Evolutionary conservation across 2,113 vertebrate species (phyloP).

Genomic region (Thalassarche chlororhynchos): DNA sequence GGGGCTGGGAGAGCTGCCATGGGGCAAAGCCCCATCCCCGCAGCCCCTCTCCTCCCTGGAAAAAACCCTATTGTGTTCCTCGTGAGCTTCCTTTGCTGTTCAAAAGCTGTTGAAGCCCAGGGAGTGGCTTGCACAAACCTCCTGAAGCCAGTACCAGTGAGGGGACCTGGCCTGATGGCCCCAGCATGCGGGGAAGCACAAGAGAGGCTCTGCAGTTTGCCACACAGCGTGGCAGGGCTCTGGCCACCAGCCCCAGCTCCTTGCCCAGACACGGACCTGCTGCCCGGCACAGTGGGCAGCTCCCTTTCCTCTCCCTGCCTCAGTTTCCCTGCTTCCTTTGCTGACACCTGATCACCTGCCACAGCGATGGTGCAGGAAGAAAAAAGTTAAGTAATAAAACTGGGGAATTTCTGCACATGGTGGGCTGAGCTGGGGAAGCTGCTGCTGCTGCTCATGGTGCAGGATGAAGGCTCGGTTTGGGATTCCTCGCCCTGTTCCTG

Average conservation of each 20-base stretch:
- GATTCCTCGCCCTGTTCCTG: not conserved
- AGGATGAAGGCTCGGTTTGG: not conserved
- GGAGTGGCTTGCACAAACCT: not conserved
- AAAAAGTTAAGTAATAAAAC: not conserved
- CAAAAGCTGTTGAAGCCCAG: not conserved
- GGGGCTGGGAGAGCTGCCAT: fast-evolving
- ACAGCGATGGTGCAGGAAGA: not conserved
- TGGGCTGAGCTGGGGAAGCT: not conserved
- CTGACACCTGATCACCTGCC: too few species aligned
- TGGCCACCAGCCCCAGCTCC: not conserved
- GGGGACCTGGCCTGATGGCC: not conserved
- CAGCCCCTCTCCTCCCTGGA: not conserved
- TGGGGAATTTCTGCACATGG: not conserved
- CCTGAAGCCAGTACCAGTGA: fast-evolving
- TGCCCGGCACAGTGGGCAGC: not conserved
- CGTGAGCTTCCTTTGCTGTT: not conserved
- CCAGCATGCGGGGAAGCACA: fast-evolving
- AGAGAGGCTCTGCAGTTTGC: not conserved
- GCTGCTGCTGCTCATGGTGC: not conserved
- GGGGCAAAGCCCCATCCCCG: not conserved
- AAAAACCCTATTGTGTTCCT: fast-evolving
- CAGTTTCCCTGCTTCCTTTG: not conserved
- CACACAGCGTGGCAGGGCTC: not conserved
- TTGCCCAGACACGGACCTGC: not conserved
- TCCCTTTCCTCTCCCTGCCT: not conserved